Percentiles rank a stretch among this genome's conserved stretches.
phyloP scores from a whole-genome alignment of 2,797 vertebrate genomes.

The Pogoniulus pusillus region DNA sequence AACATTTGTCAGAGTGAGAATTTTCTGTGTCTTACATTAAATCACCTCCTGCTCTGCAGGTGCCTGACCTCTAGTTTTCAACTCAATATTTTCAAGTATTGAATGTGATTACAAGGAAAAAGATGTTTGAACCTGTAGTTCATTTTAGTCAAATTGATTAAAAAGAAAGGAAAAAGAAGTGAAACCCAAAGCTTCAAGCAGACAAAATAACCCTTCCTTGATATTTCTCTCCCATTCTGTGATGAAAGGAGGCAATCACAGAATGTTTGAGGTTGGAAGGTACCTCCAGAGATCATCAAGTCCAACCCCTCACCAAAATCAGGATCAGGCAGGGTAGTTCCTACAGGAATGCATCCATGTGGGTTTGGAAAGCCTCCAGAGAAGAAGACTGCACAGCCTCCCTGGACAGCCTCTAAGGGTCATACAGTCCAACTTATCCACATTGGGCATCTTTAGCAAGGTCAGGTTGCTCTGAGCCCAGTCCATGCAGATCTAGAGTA shows the following conservation, averaged over 20 bases:
- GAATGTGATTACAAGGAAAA: neutral
- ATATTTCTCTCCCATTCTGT: neutral
- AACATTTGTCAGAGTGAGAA: conserved; percentile 20
- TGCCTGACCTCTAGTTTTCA: conserved; percentile 5
- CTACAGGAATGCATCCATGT: too few species aligned
- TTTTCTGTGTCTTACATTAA: conserved; percentile 7
- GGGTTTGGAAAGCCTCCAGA: too few species aligned
- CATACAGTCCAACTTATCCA: too few species aligned
- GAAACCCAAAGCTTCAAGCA: neutral
- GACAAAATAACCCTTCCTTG: neutral
- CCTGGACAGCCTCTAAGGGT: too few species aligned
- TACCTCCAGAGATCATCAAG: too few species aligned
- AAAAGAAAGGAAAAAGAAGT: neutral
- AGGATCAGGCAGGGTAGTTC: too few species aligned
- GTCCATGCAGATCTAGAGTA: too few species aligned
- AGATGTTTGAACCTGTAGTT: neutral
- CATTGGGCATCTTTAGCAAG: too few species aligned
- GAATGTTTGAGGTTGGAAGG: too few species aligned
- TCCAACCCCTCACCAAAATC: too few species aligned
- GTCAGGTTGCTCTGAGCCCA: too few species aligned
- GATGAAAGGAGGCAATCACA: neutral
- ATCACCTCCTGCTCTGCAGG: neutral
- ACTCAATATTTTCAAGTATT: neutral
- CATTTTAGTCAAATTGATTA: neutral
- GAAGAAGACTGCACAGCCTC: too few species aligned